Conservation (phyloP, 2,888 invertebrate species). For the Meloe dianella region DNA sequence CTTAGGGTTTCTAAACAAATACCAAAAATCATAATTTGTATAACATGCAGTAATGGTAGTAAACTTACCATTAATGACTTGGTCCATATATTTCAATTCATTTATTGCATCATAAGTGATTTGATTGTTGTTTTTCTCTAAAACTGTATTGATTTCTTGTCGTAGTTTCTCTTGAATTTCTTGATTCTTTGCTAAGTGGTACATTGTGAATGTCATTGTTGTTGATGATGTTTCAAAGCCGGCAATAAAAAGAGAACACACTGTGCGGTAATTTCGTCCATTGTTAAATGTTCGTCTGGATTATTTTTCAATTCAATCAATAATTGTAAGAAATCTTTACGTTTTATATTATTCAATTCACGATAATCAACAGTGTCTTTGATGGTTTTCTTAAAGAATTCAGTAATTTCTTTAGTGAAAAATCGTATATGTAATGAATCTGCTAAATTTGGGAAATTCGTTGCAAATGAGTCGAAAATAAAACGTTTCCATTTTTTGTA, state of each 20-base stretch:
- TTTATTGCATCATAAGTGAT: slow-evolving; percentile 38
- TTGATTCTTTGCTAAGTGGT: slow-evolving; percentile 34
- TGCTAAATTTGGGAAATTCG: not conserved
- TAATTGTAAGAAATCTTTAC: slow-evolving; percentile 65
- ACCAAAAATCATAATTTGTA: too few relatives aligned
- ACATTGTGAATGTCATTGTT: slow-evolving; percentile 36
- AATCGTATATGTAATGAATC: not conserved
- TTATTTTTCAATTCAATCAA: slow-evolving; percentile 60
- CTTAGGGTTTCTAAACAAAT: slow-evolving; percentile 49
- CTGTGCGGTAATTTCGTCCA: slow-evolving; percentile 25
- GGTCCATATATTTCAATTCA: slow-evolving; percentile 39
- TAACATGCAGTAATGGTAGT: too few relatives aligned
- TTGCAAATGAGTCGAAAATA: too few relatives aligned
- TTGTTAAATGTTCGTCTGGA: slow-evolving; percentile 19
- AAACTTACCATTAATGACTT: slow-evolving; percentile 37
- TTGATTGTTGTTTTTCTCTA: slow-evolving; percentile 31
- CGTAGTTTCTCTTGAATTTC: slow-evolving; percentile 37
- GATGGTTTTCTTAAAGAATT: slow-evolving; percentile 60
- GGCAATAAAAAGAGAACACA: not conserved
- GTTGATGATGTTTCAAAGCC: slow-evolving; percentile 43
- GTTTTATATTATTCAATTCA: slow-evolving; percentile 56
- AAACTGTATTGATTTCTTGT: slow-evolving; percentile 33
- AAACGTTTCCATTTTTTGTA: too few relatives aligned
- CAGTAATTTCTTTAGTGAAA: slow-evolving; percentile 30
- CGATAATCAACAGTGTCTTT: slow-evolving; percentile 58